phyloP scores from a whole-genome alignment of 1,140 invertebrate genomes.

The Heliothis virescens region DNA sequence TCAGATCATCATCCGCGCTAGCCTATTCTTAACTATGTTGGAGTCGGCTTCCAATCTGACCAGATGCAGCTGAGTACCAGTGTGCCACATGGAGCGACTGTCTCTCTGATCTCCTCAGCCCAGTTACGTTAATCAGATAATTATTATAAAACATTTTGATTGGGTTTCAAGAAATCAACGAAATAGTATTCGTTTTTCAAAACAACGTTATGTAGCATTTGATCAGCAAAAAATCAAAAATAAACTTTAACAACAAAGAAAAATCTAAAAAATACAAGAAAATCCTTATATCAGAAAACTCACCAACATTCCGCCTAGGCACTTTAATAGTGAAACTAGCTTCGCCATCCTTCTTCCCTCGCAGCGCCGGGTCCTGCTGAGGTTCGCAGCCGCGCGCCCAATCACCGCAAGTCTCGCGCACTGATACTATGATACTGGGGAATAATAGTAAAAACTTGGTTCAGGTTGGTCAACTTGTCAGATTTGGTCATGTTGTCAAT shows the following conservation, averaged over 20 bases:
- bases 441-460: not conserved
- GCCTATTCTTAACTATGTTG: no score
- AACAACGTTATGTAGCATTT: not conserved
- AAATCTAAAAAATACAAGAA: no score
- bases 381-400: conserved; percentile 97
- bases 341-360: conserved; percentile 98
- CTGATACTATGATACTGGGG: conserved; percentile 89
- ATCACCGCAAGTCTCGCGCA: conserved; percentile 98
- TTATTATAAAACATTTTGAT: not conserved
- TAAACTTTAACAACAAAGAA: not conserved
- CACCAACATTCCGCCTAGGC: conserved; percentile 96
- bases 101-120: no score
- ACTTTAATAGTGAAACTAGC: conserved; percentile 97
- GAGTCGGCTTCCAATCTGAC: no score
- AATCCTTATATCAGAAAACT: conserved; percentile 67
- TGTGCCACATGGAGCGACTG: no score
- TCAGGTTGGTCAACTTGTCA: no score
- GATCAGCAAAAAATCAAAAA: not conserved
- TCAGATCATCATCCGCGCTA: no score
- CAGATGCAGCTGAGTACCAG: no score
- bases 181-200: no score
- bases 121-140: no score
- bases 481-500: no score
- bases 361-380: conserved; percentile 96
- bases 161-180: not conserved